Conservation (phyloP, 2,888 invertebrate species). For the Pyrochroa serraticornis region DNA sequence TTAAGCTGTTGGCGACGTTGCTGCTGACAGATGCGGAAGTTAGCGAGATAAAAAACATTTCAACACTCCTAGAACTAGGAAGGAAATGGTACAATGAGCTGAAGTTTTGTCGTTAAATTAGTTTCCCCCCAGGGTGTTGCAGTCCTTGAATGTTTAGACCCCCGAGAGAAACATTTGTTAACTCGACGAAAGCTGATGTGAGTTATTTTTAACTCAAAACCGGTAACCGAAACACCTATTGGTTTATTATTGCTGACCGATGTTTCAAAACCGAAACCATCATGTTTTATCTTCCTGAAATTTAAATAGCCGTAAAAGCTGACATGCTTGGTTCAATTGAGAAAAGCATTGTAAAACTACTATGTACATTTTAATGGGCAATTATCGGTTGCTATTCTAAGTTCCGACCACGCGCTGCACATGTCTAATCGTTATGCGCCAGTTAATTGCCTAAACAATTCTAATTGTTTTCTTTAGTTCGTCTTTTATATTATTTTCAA, state of each 20-base stretch:
- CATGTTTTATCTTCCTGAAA: slow-evolving; percentile 12
- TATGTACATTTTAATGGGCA: slow-evolving; percentile 16
- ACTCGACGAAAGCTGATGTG: not conserved
- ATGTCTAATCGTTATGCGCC: not conserved
- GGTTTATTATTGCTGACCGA: not conserved
- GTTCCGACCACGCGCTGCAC: not conserved
- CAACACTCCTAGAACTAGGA: slow-evolving; percentile 30
- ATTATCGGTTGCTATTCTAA: slow-evolving; percentile 7
- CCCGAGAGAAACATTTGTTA: slow-evolving; percentile 14
- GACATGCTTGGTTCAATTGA: slow-evolving; percentile 11
- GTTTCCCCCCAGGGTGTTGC: slow-evolving; percentile 36
- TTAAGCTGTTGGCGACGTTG: slow-evolving; percentile 12
- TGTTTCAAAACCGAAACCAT: slow-evolving; percentile 4
- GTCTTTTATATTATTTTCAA: too few species aligned
- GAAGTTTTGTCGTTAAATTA: slow-evolving; percentile 46
- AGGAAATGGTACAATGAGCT: slow-evolving; percentile 37
- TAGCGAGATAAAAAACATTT: slow-evolving; percentile 35
- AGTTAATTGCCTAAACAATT: not conserved
- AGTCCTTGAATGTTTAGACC: slow-evolving; percentile 24
- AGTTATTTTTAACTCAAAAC: not conserved
- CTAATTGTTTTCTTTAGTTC: not conserved
- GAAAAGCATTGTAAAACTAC: slow-evolving; percentile 14
- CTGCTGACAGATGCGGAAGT: slow-evolving; percentile 24
- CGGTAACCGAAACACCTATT: not conserved
- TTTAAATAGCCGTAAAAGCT: slow-evolving; percentile 10